phyloP scores from a whole-genome alignment of 2,113 vertebrate species.

The Thalassoma bifasciatum region DNA sequence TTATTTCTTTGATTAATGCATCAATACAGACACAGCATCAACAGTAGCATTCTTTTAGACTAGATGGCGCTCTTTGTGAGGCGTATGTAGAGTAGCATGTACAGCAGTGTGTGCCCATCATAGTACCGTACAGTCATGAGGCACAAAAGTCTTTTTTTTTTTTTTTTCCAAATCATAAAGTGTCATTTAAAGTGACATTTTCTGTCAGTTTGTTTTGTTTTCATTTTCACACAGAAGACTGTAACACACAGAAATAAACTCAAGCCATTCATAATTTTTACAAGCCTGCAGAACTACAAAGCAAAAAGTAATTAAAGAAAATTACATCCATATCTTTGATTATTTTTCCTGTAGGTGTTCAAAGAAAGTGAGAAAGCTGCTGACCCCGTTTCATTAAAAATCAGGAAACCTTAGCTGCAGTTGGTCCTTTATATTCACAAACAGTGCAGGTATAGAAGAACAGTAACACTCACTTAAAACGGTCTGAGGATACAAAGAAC shows the following conservation, averaged over 20 bases:
- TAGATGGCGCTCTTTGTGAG: not conserved
- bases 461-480: slow-evolving; percentile 12
- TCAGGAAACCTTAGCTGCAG: not conserved
- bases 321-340: slow-evolving; percentile 29
- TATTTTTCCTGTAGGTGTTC: not conserved
- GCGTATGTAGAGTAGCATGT: not conserved
- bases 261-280: slow-evolving; percentile 11
- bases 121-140: slow-evolving; percentile 58
- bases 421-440: slow-evolving; percentile 51
- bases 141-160: slow-evolving; percentile 44
- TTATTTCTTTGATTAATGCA: slow-evolving; percentile 65
- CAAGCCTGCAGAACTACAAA: slow-evolving; percentile 21
- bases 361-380: slow-evolving; percentile 26
- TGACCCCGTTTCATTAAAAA: slow-evolving; percentile 37
- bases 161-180: slow-evolving; percentile 14
- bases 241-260: slow-evolving; percentile 5
- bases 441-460: slow-evolving; percentile 33
- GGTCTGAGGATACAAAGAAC: slow-evolving; percentile 9
- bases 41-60: slow-evolving; percentile 17
- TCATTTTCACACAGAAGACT: slow-evolving; percentile 2
- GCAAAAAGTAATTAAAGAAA: slow-evolving; percentile 40
- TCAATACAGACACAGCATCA: slow-evolving; percentile 25
- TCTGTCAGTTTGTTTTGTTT: not conserved
- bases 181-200: slow-evolving; percentile 4
- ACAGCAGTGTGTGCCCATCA: slow-evolving; percentile 54